Evolutionary conservation across 2,797 vertebrate genomes (phyloP), one percentile per base, ranked within the genome.

Genomic region (Ptychobarbus kaznakovi): DNA sequence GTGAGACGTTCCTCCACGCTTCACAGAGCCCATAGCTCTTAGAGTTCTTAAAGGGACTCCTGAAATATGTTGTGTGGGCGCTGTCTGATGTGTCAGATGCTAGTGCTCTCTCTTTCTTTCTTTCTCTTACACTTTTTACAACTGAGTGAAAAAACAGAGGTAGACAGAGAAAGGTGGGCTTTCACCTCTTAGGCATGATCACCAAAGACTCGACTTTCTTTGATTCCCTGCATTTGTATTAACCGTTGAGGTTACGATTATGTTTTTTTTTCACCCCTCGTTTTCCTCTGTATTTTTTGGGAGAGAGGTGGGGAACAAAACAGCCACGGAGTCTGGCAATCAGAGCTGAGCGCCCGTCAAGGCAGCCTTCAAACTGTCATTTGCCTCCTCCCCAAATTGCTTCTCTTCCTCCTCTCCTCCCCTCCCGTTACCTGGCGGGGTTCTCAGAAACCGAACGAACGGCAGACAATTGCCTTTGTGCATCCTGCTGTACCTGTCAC

Each of bases 301-400:
- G 87, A 90, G 91, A 87, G 91, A 86, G 65, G 20, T 44, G 32
- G 35, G 72, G 80, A 56, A 81, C 65, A 42, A 92, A 93, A 92
- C 91, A 91, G 88, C 86, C 82, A 74, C 65, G 83, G 87, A 90
- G 89, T 88, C 91, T 90, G 83, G 92, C 93, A 95, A 93, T 93
- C 91, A 92, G 89, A 90, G 89, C 89, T 65, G n/a, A 88, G 91
- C 90, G 90, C 90, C 93, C 92, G 91, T 95, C 94, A 94, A 87
- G 81, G 91, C 86, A 91, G 90, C 92, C 93, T 94, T 87, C 92
- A 94, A 95, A 95, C 91, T 91, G 94, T 96, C 94, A 94, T 93
- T 92, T 94, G 93, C 93, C 94, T 93, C 82, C 89, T 88, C 76
- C 38, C 90, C 85, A 94, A 94, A 95, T 95, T 94, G 92, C 92